phyloP scores from a whole-genome alignment of 2,888 invertebrate genomes.

The Chirona hameri region DNA sequence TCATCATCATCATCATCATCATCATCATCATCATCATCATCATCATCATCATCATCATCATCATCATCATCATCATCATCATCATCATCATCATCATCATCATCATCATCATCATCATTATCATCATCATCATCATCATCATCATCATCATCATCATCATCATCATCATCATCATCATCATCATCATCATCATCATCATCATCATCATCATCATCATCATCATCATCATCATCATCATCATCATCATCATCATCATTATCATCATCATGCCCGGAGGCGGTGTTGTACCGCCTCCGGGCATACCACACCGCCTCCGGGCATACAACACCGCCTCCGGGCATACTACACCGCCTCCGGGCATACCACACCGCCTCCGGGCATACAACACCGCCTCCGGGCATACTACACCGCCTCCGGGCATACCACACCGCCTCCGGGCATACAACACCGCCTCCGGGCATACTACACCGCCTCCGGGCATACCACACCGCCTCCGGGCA shows the following conservation, averaged over 20 bases:
- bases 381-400: too few relatives aligned
- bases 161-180: conserved; percentile 22
- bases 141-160: not conserved
- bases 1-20: not conserved
- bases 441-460: too few relatives aligned
- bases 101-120: conserved; percentile 12
- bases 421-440: too few relatives aligned
- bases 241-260: not conserved
- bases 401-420: too few relatives aligned
- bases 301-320: too few relatives aligned
- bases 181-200: conserved; percentile 29
- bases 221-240: conserved; percentile 12
- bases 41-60: conserved; percentile 6
- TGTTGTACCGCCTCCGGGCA: too few relatives aligned
- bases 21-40: not conserved
- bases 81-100: not conserved
- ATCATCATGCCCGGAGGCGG: too few relatives aligned
- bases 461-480: too few relatives aligned
- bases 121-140: not conserved
- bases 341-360: too few relatives aligned
- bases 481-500: too few relatives aligned
- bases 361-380: too few relatives aligned
- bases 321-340: too few relatives aligned
- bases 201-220: conserved; percentile 30
- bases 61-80: conserved; percentile 10